phyloP scores from a whole-genome alignment of 2,113 vertebrate genomes.

The Fulica atra region DNA sequence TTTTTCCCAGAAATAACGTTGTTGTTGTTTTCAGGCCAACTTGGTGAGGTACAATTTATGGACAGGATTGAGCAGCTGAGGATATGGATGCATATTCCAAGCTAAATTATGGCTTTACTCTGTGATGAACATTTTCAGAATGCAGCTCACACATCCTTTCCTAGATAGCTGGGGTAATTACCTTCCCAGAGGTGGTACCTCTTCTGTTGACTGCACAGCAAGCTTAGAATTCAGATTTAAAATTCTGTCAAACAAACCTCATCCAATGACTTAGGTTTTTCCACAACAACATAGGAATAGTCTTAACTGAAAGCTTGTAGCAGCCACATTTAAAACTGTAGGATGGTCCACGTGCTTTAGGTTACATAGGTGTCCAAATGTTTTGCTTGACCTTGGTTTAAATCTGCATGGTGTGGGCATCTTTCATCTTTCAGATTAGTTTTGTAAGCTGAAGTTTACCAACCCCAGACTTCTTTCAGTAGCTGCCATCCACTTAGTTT shows the following conservation, averaged over 20 bases:
- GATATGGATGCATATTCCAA: neutral
- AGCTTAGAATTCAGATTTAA: neutral
- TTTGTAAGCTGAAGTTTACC: conserved; percentile 5
- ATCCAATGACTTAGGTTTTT: neutral
- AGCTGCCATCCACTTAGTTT: conserved; percentile 10
- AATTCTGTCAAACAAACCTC: neutral
- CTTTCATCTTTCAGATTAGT: neutral
- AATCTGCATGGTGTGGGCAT: neutral
- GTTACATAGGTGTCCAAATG: neutral
- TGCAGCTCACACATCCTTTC: neutral
- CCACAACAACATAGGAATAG: neutral
- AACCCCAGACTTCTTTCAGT: neutral
- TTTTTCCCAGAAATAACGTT: neutral
- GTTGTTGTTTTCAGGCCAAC: neutral
- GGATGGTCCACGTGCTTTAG: neutral
- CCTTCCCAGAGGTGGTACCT: neutral
- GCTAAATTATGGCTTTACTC: neutral
- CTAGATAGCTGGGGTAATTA: neutral
- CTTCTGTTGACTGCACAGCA: neutral
- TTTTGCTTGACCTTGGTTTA: neutral
- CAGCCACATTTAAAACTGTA: neutral
- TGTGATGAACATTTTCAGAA: neutral
- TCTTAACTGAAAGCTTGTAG: neutral
- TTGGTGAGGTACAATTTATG: neutral
- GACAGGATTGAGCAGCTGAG: neutral